Evolutionary conservation across 2,113 vertebrate species (phyloP), one percentile per base, ranked within the genome.

Genomic region (Microcebus murinus): DNA sequence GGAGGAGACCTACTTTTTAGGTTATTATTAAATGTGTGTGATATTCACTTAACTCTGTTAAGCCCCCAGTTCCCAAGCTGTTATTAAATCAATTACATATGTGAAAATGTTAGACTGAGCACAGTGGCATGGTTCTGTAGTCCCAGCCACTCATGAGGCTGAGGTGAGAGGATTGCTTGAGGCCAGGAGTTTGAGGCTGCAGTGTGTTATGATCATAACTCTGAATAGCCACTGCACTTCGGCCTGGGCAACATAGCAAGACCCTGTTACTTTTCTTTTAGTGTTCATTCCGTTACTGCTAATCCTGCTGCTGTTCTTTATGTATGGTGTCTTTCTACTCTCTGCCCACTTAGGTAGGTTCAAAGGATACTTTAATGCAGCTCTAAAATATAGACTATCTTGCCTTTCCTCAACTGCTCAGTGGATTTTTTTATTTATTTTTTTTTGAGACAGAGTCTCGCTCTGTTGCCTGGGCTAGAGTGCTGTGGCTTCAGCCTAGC

Each of bases 231-330:
- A 65, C 63, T 34, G 29, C 13, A 65, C 63, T 65, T 31, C 63
- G 34, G 29, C 31, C 63, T 65, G 63, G 13, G 63, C 63, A 65
- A 34, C 63, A 34, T 65, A 65, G 29, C 31, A 34, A 65, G 12
- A 65, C 21, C 13, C 63, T 65, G 29, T 65, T 65, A 65, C 63
- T 91, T 94, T 97, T 96, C 96, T 90, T 76, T 76, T 63, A 63
- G 25, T 21, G 55, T 67, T 65, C 20, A 0, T 70, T 87, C 36
- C 18, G 50, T 97, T 96, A 73, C 68, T 98, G 77, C 91, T 97
- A 97, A 97, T 96, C 91, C 77, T 83, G 61, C 95, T 97, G 92
- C 95, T 98, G 88, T 98, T 98, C 92, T 27, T 96, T 98, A 95
- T 92, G 73, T 96, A 42, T 89, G 55, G 0, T 90, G 83, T 92